These are phyloP conservation scores for Agapornis roseicollis DNA, from an alignment of 2,113 vertebrate genomes.

Conservation along the genomic window DNA sequence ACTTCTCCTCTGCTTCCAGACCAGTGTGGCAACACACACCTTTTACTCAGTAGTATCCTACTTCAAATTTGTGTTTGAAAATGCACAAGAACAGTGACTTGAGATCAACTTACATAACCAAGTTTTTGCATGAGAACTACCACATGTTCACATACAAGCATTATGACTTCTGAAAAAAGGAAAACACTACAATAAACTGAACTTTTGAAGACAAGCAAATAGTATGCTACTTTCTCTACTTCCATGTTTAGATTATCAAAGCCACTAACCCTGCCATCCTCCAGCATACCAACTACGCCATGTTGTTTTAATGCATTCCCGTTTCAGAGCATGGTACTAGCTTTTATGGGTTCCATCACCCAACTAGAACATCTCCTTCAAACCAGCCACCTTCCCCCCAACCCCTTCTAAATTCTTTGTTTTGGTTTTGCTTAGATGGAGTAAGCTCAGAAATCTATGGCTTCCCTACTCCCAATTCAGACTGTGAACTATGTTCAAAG, in stretches of 20 bases:
- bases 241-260: background rate
- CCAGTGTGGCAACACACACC: background rate
- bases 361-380: background rate
- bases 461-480: background rate
- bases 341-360: background rate
- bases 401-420: background rate
- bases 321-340: background rate
- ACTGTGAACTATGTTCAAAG: background rate
- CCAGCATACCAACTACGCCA: background rate
- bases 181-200: background rate
- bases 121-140: background rate
- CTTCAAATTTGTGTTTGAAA: background rate
- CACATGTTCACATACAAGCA: background rate
- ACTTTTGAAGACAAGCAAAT: background rate
- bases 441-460: background rate
- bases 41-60: background rate
- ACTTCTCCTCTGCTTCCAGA: background rate
- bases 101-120: background rate
- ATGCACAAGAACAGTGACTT: background rate
- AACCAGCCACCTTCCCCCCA: background rate
- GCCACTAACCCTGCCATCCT: background rate
- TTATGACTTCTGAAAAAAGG: background rate
- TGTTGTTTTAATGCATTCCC: background rate
- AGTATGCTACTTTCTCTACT: background rate
- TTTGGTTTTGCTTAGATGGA: background rate